Evolutionary conservation across 2,113 vertebrate species (phyloP), one percentile per base, ranked within the genome.

Genomic region (Petroica traversi): DNA sequence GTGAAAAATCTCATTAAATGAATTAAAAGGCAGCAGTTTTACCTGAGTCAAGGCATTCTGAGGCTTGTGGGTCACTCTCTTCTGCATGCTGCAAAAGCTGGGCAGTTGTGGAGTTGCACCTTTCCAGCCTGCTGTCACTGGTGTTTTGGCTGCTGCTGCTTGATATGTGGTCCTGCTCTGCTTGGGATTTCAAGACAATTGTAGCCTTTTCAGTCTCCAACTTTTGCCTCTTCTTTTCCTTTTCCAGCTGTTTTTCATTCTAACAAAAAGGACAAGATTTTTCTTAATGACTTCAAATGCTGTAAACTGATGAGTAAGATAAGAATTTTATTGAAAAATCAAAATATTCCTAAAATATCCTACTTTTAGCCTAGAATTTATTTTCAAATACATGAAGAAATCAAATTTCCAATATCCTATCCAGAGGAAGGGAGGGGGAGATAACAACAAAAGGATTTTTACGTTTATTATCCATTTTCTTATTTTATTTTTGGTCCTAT

Each of bases 171-270:
- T 97, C 97, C 52, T 61, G 88, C 28, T 97, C 96, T 46, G 61
- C 14, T 41, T 88, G 88, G 2, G 91, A 62, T 84, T 93, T 95
- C 41, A 93, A 55, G 51, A 51, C 55, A 36, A 72, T 34, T 3
- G 61, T 33, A 54, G 85, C 79, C 69, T 86, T 95, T 49, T 97
- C 95, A 83, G 82, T 95, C 64, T 97, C 97, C 88, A 94, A 9
- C 36, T 31, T 97, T 76, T 97, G 97, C 29, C 95, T 96, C 85
- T 97, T 98, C 97, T 97, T 98, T 69, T 98, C 98, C 87, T 97
- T 98, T 92, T 98, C 97, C 82, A 98, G 88, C 94, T 98, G 98
- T 40, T 98, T 98, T 93, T 99, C 98, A 61, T 98, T 99, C 99
- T 99, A 97, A 68, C 22, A 92, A 84, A 93, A 97, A 86, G 41